Conservation (phyloP, 2,113 vertebrate species). For the Datnioides undecimradiatus region DNA sequence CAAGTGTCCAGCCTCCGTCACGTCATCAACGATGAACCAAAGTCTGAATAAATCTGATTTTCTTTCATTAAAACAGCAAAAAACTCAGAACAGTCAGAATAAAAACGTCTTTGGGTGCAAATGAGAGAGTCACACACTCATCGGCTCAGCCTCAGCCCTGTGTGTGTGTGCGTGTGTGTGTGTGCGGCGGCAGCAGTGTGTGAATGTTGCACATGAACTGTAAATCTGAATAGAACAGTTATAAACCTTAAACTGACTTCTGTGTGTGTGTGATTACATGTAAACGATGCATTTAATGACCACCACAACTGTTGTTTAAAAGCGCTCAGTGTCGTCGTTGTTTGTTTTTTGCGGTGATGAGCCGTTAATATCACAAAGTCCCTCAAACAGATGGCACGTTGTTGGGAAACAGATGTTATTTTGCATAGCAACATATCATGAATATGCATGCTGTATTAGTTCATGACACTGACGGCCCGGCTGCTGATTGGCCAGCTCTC, state of each 20-base stretch:
- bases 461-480: constrained; percentile 75
- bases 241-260: too few species aligned
- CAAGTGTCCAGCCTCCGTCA: too few species aligned
- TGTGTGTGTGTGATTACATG: constrained; percentile 5
- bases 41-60: too few species aligned
- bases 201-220: too few species aligned
- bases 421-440: constrained; percentile 80
- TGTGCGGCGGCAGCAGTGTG: too few species aligned
- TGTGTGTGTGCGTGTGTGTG: too few species aligned
- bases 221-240: not conserved
- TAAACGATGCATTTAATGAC: constrained; percentile 23
- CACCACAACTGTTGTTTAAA: constrained; percentile 19
- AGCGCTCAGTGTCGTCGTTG: constrained; percentile 26
- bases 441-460: constrained; percentile 84
- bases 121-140: too few species aligned
- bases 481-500: constrained; percentile 36
- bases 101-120: too few species aligned
- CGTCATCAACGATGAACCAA: too few species aligned
- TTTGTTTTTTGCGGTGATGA: constrained; percentile 48
- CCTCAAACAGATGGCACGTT: constrained; percentile 82
- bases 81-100: too few species aligned
- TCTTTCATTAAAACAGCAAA: too few species aligned
- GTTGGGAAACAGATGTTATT: constrained; percentile 85
- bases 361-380: constrained; percentile 65
- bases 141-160: too few species aligned